Evolutionary conservation across 1,140 invertebrate species (phyloP), one percentile per base, ranked within the genome.

Genomic region (Drosophila pseudoobscura): DNA sequence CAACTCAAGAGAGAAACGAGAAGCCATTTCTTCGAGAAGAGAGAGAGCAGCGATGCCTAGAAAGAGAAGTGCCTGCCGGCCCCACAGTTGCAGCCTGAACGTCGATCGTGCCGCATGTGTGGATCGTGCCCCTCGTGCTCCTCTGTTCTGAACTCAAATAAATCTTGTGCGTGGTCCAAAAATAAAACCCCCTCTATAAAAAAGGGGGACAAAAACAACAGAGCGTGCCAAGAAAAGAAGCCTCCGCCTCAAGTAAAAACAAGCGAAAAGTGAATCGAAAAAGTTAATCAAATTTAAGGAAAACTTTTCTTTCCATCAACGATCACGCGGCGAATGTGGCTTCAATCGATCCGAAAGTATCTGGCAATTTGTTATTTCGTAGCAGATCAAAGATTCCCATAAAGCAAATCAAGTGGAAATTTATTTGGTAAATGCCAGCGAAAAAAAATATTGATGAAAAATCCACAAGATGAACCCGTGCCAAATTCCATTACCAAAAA

Each of bases 91-190:
- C 72, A 80, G 64, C 62, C 78, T 54, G 65, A 80, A 68, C 73
- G 82, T 71, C 41, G 82, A 87, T 85, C 82, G 74, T 47, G 78
- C 62, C 49, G 82, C 63, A 68, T 78, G 82, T 74, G 58, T 39
- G 41, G 51, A 31, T 24, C 39, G 20, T 24, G 47, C 35, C 35
- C 35, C 11, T 39, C 35, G 35, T 24, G 66, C 35, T 39, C 35
- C 5, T 39, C 3, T 39, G 4, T 26, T 13, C 35, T 13, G 35
- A 39, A 39, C 35, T 39, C 35, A 78, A 60, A 85, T 87, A 87
- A 85, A 87, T 87, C 82, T 85, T 80, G 60, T 60, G 61, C 63
- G 64, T 57, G 47, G 55, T 68, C 82, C 79, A 87, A 75, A 85
- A 85, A 74, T 74, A 74, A 43, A 50, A 22, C 45, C 26, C 11